These are phyloP conservation scores for Pyrgus malvae DNA, from an alignment of 2,888 invertebrate genomes.

Conservation along the genomic window DNA sequence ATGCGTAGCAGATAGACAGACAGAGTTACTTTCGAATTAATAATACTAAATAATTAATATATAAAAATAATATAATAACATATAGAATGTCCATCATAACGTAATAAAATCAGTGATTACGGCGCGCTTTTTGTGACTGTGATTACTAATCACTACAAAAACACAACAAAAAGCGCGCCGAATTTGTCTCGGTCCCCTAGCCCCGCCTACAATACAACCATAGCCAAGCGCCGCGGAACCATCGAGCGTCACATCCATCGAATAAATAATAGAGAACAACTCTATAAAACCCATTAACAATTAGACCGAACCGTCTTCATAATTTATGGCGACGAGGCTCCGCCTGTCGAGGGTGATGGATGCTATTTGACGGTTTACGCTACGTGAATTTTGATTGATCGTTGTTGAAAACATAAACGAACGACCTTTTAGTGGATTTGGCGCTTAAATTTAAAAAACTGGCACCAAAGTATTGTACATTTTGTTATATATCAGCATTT, in stretches of 20 bases:
- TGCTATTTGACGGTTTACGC: constrained; percentile 40
- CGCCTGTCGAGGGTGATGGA: constrained; percentile 63
- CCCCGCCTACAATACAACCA: constrained; percentile 37
- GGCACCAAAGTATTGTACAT: too few relatives aligned
- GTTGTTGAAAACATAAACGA: constrained; percentile 1
- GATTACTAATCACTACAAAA: not conserved
- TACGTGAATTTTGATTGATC: constrained; percentile 45
- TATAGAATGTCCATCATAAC: too few relatives aligned
- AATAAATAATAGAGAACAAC: constrained; percentile 36
- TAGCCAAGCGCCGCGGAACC: constrained; percentile 26
- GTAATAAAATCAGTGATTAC: too few relatives aligned
- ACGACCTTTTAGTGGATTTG: not conserved
- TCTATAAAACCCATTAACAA: constrained; percentile 48
- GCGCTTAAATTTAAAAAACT: too few relatives aligned
- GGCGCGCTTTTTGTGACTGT: too few relatives aligned
- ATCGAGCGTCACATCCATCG: constrained; percentile 31
- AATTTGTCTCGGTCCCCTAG: constrained; percentile 2
- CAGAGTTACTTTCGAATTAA: too few relatives aligned
- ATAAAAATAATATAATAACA: too few relatives aligned
- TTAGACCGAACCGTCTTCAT: constrained; percentile 47
- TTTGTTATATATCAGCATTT: too few relatives aligned
- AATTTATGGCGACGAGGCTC: constrained; percentile 56
- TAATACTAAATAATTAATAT: too few relatives aligned
- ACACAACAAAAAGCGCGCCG: constrained; percentile 12
- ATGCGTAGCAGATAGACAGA: too few relatives aligned